Evolutionary conservation across 2,888 invertebrate genomes (phyloP), one percentile per base, ranked within the genome.

Genomic region (Embidobia sp.): DNA sequence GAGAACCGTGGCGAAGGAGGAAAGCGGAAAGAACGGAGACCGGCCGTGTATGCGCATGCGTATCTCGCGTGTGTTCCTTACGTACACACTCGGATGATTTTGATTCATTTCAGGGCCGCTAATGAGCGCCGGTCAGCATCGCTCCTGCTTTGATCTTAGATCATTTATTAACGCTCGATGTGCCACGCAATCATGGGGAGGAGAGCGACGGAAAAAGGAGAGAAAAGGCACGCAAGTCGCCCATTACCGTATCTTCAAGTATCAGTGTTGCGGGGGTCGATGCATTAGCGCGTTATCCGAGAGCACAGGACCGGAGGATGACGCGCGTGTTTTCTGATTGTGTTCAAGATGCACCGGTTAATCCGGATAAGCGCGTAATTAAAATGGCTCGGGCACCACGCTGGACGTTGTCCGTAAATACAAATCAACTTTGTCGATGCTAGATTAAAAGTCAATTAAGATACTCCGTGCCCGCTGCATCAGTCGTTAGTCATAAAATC

Each of bases 91-190:
- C 44, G 61, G 70, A 72, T 73, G 80, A 78, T 79, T 75, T 80
- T 78, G 80, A 79, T 80, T 79, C 79, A 79, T 81, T 79, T 80
- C 76, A 79, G 78, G 77, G 79, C 49, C 72, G 61, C 74, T 81
- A 82, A 81, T 81, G 80, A 81, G 80, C 67, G 72, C 64, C 75
- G 75, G 70, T 35, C 72, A 74, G 59, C 33, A 69, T 72, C 57
- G 69, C 69, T 42, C 15, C 16, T 15, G 61, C 80, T 79, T 81
- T 80, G 78, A 80, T 81, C 81, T 79, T 73, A 75, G 78, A 79
- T 79, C 80, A 77, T 79, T 80, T 82, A 82, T 79, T 79, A 82
- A 80, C 80, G 80, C 80, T 78, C 78, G 78, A 69, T 77, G 61
- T 63, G 67, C 70, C 53, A 26, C 40, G 72, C 74, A 64, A 73